Percentiles rank a stretch among this genome's conserved stretches.
phyloP scores from a whole-genome alignment of 2,113 vertebrate genomes.

The Smithornis capensis region DNA sequence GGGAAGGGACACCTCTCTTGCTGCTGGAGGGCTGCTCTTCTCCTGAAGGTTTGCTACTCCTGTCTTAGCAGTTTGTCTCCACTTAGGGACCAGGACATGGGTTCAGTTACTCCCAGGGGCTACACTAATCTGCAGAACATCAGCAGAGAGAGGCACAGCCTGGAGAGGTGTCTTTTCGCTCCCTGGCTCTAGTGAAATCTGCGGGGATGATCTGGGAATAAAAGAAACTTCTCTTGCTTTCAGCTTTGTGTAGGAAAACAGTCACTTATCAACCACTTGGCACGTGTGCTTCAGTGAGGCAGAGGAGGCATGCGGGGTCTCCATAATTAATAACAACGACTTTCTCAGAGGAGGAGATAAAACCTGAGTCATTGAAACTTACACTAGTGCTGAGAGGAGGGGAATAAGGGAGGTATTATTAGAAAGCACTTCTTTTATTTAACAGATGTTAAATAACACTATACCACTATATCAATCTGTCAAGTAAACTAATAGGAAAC shows the following conservation, averaged over 20 bases:
- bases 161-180: background rate
- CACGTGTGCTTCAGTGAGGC: background rate
- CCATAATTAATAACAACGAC: background rate
- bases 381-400: background rate
- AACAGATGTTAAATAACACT: slow-evolving; percentile 21
- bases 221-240: background rate
- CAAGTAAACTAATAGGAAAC: slow-evolving; percentile 26
- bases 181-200: background rate
- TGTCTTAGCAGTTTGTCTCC: background rate
- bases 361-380: background rate
- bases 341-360: background rate
- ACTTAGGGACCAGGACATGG: background rate
- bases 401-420: slow-evolving; percentile 1
- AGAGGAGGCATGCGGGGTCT: background rate
- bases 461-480: background rate
- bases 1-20: background rate
- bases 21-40: background rate
- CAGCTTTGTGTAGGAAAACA: background rate
- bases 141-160: background rate
- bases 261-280: background rate
- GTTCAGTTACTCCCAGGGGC: background rate
- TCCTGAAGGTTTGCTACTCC: background rate
- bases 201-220: background rate
- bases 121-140: background rate
- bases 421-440: slow-evolving; percentile 26